Evolutionary conservation across 2,797 vertebrate genomes (phyloP).

Genomic region (Momotus momota): DNA sequence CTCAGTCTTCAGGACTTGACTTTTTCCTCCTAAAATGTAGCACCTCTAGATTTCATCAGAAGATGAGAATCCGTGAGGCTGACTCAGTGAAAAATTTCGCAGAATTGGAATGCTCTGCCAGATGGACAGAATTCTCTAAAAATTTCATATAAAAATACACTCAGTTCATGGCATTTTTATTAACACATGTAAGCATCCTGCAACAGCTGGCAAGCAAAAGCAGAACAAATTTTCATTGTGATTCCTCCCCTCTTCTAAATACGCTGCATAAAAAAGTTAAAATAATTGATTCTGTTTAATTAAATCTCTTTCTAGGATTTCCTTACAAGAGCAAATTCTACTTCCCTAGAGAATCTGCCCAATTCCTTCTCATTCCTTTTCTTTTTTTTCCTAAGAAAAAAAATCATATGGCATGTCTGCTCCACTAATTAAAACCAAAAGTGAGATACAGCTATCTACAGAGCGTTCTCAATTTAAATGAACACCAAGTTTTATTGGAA

Average conservation of each 20-base stretch:
- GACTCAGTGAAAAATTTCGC: not conserved
- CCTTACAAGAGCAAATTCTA: not conserved
- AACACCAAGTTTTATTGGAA: not conserved
- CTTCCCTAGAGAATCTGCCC: not conserved
- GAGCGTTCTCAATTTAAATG: not conserved
- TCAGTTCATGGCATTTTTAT: not conserved
- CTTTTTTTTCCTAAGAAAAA: not conserved
- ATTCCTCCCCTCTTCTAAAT: not conserved
- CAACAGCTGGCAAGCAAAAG: not conserved
- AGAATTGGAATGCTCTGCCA: not conserved
- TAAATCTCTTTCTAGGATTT: conserved; percentile 2
- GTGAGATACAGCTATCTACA: not conserved
- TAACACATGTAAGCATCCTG: not conserved
- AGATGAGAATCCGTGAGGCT: not conserved
- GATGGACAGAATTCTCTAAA: not conserved
- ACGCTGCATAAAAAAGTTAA: not conserved
- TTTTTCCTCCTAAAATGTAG: not conserved
- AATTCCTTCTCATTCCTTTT: not conserved
- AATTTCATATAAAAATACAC: not conserved
- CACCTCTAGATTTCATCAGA: not conserved
- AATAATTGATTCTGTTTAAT: conserved; percentile 13
- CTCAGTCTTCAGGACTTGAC: not conserved
- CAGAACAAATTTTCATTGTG: not conserved
- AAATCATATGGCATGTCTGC: not conserved
- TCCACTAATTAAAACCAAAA: not conserved